A percentile compares a stretch with the other conserved stretches of the same genome.
Evolutionary conservation across 2,113 vertebrate genomes (phyloP).

Genomic region (Hypomesus transpacificus): DNA sequence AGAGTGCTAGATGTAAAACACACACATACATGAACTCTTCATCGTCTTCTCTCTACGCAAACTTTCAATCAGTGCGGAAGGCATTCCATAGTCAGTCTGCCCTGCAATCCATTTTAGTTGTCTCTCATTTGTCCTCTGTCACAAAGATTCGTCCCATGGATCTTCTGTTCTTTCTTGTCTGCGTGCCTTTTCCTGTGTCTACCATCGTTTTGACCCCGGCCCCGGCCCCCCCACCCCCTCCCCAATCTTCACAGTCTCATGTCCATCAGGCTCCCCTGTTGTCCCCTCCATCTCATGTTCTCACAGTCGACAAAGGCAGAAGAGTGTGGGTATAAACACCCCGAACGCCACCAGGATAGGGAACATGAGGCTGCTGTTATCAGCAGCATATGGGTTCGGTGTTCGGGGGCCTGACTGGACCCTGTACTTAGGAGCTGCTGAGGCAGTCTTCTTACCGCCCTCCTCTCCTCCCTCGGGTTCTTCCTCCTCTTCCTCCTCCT

Average conservation of each 20-base stretch:
- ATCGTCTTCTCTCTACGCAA: constrained; percentile 13
- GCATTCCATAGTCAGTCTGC: constrained; percentile 38
- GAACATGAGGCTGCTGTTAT: constrained; percentile 99
- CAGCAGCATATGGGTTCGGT: constrained; percentile 94
- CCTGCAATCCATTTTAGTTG: constrained; percentile 30
- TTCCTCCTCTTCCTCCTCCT: constrained; percentile 92
- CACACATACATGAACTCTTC: constrained; percentile 39
- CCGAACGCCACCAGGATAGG: constrained; percentile 97
- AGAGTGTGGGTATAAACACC: constrained; percentile 98
- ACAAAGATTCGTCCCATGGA: constrained; percentile 18
- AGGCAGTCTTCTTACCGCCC: constrained; percentile 80
- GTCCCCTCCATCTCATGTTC: constrained; percentile 20
- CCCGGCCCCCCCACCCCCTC: background rate
- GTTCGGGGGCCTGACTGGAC: constrained; percentile 95
- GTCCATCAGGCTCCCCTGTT: constrained; percentile 7
- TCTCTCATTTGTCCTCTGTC: constrained; percentile 32
- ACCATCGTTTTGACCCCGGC: constrained; percentile 23
- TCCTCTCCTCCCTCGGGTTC: constrained; percentile 87
- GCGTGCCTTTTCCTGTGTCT: constrained; percentile 44
- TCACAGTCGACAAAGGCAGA: constrained; percentile 98
- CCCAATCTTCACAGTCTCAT: constrained; percentile 3
- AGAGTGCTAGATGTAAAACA: constrained; percentile 32
- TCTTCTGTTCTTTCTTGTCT: constrained; percentile 31
- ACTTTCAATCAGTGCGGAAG: constrained; percentile 11
- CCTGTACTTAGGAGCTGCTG: constrained; percentile 80